Evolutionary conservation across 2,113 vertebrate genomes (phyloP).

Genomic region (Archocentrus centrarchus): DNA sequence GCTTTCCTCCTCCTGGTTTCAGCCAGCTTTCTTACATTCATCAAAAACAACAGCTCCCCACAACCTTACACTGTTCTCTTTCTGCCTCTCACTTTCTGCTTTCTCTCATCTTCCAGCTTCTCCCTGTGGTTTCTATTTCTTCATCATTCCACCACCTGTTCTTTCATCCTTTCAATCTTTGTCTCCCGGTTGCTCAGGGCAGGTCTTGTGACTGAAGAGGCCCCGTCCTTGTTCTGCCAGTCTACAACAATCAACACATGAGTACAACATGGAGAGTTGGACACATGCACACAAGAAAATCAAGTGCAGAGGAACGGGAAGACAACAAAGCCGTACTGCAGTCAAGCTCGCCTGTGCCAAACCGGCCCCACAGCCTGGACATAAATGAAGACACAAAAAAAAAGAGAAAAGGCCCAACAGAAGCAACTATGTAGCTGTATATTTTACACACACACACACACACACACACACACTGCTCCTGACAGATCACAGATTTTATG

Average conservation of each 20-base stretch:
- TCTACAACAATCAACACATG: constrained; percentile 3
- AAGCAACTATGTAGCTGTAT: no score
- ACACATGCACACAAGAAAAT: constrained; percentile 16
- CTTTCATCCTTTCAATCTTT: not conserved
- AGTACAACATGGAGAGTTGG: constrained; percentile 15
- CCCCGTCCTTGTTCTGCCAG: constrained; percentile 34
- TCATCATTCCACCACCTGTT: not conserved
- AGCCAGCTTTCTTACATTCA: not conserved
- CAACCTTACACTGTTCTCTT: no score
- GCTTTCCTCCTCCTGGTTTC: no score
- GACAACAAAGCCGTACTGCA: not conserved
- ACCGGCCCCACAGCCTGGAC: not conserved
- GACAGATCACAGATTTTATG: no score
- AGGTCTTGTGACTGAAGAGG: constrained; percentile 36
- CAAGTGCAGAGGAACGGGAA: not conserved
- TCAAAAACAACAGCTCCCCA: not conserved
- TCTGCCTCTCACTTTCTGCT: not conserved
- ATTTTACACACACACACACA: no score
- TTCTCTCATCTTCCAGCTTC: not conserved
- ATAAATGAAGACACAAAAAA: not conserved
- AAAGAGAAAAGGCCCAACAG: not conserved
- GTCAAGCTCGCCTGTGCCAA: not conserved
- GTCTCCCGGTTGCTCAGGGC: constrained; percentile 2
- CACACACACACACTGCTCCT: no score
- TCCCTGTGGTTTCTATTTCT: not conserved